phyloP scores from a whole-genome alignment of 2,888 invertebrate species.

The Stenichneumon culpator region DNA sequence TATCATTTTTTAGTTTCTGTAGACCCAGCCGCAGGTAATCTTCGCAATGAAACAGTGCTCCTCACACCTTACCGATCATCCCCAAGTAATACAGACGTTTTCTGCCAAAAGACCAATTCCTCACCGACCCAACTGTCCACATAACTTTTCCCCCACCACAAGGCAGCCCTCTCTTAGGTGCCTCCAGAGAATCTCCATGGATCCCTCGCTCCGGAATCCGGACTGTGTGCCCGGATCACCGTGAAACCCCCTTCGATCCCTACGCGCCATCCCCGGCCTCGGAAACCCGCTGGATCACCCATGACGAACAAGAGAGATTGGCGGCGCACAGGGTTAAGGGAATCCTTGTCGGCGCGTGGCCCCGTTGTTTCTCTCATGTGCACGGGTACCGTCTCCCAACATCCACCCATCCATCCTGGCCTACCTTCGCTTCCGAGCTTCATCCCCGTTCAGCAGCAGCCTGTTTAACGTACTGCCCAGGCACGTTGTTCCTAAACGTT shows the following conservation, averaged over 20 bases:
- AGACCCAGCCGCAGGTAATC: too few relatives aligned
- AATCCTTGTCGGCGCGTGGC: slow-evolving; percentile 36
- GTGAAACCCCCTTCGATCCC: slow-evolving; percentile 49
- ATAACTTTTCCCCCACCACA: too few relatives aligned
- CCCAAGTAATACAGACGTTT: too few relatives aligned
- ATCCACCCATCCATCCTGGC: neutral
- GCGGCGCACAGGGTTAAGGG: slow-evolving; percentile 49
- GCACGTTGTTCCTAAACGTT: neutral
- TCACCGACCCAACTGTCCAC: too few relatives aligned
- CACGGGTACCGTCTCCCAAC: neutral
- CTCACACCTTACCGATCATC: too few relatives aligned
- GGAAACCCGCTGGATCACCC: slow-evolving; percentile 46
- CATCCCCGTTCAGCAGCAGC: neutral
- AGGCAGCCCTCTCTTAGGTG: too few relatives aligned
- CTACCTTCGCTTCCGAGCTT: neutral
- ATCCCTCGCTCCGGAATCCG: slow-evolving; percentile 30
- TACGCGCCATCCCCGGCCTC: neutral
- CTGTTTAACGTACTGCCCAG: neutral
- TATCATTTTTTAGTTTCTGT: too few relatives aligned
- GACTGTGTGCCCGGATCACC: slow-evolving; percentile 46
- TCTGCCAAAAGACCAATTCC: too few relatives aligned
- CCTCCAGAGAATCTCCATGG: slow-evolving; percentile 37
- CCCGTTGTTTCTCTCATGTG: neutral
- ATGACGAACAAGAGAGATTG: slow-evolving; percentile 58
- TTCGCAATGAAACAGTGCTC: too few relatives aligned